Evolutionary conservation across 1,140 invertebrate species (phyloP).

Genomic region (Thaumetopoea pityocampa): DNA sequence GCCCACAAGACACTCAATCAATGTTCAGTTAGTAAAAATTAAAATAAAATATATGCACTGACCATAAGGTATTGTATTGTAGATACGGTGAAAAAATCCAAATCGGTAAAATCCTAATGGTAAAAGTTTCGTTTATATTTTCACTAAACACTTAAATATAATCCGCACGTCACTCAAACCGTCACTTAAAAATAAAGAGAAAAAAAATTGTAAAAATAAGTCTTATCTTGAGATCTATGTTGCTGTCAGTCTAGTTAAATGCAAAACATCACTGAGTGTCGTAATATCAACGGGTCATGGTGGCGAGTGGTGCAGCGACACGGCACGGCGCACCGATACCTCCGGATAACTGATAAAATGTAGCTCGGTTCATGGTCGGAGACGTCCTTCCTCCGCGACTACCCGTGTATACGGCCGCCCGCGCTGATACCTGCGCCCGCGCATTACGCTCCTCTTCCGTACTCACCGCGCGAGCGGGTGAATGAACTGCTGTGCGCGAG

Average conservation of each 20-base stretch:
- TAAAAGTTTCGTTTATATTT: constrained; percentile 39
- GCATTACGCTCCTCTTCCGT: constrained; percentile 47
- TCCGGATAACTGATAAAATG: constrained; percentile 68
- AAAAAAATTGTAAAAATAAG: constrained; percentile 57
- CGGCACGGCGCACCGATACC: constrained; percentile 58
- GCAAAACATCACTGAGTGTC: constrained; percentile 30
- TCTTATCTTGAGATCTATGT: constrained; percentile 72
- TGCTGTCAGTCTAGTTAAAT: constrained; percentile 64
- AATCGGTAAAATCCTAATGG: constrained; percentile 60
- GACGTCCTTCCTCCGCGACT: constrained; percentile 54
- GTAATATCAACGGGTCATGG: constrained; percentile 43
- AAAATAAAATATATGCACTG: constrained; percentile 21
- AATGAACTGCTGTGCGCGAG: constrained; percentile 65
- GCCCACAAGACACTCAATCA: neutral
- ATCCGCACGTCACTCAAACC: too few relatives aligned
- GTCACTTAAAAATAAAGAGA: constrained; percentile 61
- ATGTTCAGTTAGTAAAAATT: constrained; percentile 6
- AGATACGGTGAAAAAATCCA: constrained; percentile 23
- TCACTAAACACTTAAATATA: too few relatives aligned
- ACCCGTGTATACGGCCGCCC: constrained; percentile 34
- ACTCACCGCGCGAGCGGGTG: constrained; percentile 50
- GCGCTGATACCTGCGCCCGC: constrained; percentile 50
- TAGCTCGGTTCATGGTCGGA: constrained; percentile 63
- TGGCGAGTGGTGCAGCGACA: constrained; percentile 40
- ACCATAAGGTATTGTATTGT: constrained; percentile 31